phyloP scores from a whole-genome alignment of 2,113 vertebrate genomes.

The Halichoeres trimaculatus region DNA sequence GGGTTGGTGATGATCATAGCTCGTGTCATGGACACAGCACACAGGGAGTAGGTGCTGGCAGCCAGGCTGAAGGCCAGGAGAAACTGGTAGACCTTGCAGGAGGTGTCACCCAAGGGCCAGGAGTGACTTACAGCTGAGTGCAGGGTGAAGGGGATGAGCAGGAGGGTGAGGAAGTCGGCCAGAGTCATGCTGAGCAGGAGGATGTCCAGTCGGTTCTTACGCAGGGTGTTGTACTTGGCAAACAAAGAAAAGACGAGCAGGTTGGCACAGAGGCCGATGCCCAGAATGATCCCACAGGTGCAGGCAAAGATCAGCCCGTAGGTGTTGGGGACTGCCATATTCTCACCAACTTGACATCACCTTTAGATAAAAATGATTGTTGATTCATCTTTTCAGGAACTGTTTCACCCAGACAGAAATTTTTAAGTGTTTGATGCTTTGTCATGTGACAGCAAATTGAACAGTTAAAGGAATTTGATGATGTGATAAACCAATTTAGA shows the following conservation, averaged over 20 bases:
- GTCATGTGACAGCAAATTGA: no score
- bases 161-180: slow-evolving; percentile 81
- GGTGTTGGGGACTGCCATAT: slow-evolving; percentile 66
- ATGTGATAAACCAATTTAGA: no score
- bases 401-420: no score
- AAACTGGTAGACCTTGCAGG: slow-evolving; percentile 86
- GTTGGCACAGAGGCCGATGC: slow-evolving; percentile 81
- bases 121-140: slow-evolving; percentile 75
- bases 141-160: slow-evolving; percentile 82
- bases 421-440: no score
- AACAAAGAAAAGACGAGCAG: slow-evolving; percentile 83
- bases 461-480: no score
- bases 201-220: slow-evolving; percentile 81
- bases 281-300: slow-evolving; percentile 80
- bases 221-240: slow-evolving; percentile 79
- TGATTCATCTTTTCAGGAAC: not conserved
- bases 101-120: slow-evolving; percentile 79
- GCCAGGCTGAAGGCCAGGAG: slow-evolving; percentile 81
- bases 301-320: slow-evolving; percentile 82
- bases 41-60: slow-evolving; percentile 85
- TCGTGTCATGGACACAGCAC: slow-evolving; percentile 81
- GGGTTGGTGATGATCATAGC: slow-evolving; percentile 79
- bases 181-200: slow-evolving; percentile 83
- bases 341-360: slow-evolving; percentile 42
- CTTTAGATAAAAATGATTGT: slow-evolving; percentile 20